phyloP scores from a whole-genome alignment of 2,113 vertebrate genomes.

The Cepphus grylle region DNA sequence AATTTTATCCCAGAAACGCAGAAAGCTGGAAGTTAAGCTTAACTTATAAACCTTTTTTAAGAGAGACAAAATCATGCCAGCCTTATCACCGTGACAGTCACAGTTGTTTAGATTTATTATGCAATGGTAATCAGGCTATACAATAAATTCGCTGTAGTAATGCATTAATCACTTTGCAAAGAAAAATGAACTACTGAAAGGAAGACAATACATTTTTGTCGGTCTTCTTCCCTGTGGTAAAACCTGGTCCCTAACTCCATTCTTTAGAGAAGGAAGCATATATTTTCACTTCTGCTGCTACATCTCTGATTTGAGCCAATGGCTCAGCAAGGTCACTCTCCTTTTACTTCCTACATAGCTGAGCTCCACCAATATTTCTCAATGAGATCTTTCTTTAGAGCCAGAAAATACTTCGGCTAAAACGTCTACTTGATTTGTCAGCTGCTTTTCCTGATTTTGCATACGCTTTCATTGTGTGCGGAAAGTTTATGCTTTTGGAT shows the following conservation, averaged over 20 bases:
- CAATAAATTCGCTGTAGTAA: constrained; percentile 78
- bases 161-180: constrained; percentile 77
- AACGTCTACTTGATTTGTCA: not conserved
- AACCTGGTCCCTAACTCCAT: constrained; percentile 36
- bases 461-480: not conserved
- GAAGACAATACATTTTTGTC: constrained; percentile 70
- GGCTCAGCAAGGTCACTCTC: constrained; percentile 1
- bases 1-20: constrained; percentile 47
- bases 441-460: not conserved
- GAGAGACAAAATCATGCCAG: constrained; percentile 63
- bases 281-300: constrained; percentile 22
- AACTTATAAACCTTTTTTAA: constrained; percentile 70
- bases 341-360: not conserved
- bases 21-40: constrained; percentile 65
- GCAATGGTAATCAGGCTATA: constrained; percentile 77
- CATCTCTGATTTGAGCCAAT: not conserved
- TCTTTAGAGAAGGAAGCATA: constrained; percentile 22
- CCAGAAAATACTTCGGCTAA: not conserved
- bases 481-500: not conserved
- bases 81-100: constrained; percentile 72
- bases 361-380: not conserved
- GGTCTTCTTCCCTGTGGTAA: constrained; percentile 13
- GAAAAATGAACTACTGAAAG: constrained; percentile 73
- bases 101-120: constrained; percentile 78
- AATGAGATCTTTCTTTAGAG: not conserved